Conservation (phyloP, 2,888 invertebrate species). For the Muscina levida region DNA sequence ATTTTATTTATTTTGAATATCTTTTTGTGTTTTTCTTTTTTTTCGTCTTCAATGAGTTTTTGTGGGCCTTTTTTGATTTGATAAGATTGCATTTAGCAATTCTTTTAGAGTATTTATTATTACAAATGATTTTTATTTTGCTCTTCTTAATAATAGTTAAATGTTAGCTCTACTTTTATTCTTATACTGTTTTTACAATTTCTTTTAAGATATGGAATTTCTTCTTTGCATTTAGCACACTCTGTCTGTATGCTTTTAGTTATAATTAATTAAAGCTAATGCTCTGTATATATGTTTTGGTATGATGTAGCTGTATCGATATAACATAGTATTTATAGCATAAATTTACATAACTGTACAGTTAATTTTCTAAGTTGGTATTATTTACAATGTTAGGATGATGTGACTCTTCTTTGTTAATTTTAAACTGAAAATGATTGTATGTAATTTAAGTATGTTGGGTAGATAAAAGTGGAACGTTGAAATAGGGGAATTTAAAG, state of each 20-base stretch:
- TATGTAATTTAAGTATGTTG: too few relatives aligned
- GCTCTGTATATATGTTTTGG: constrained; percentile 8
- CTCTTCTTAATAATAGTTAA: neutral
- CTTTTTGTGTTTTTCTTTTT: neutral
- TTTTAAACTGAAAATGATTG: constrained; percentile 33
- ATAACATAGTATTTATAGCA: neutral
- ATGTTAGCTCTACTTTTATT: constrained; percentile 3
- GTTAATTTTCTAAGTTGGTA: neutral
- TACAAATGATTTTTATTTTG: neutral
- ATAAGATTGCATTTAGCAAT: constrained; percentile 52
- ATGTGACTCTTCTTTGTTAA: constrained; percentile 13
- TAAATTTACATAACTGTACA: constrained; percentile 33
- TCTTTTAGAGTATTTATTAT: neutral
- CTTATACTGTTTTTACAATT: constrained; percentile 20
- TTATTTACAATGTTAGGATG: neutral
- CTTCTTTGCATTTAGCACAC: constrained; percentile 22
- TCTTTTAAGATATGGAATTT: constrained; percentile 41
- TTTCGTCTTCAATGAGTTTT: constrained; percentile 6
- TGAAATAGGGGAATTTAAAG: too few relatives aligned
- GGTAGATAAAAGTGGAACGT: too few relatives aligned
- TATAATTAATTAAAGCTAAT: too few relatives aligned
- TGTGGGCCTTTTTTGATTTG: neutral
- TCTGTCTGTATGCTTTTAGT: neutral
- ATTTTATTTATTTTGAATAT: too few relatives aligned
- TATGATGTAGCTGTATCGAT: too few relatives aligned